Evolutionary conservation across 2,113 vertebrate genomes (phyloP).

Genomic region (Lota lota): DNA sequence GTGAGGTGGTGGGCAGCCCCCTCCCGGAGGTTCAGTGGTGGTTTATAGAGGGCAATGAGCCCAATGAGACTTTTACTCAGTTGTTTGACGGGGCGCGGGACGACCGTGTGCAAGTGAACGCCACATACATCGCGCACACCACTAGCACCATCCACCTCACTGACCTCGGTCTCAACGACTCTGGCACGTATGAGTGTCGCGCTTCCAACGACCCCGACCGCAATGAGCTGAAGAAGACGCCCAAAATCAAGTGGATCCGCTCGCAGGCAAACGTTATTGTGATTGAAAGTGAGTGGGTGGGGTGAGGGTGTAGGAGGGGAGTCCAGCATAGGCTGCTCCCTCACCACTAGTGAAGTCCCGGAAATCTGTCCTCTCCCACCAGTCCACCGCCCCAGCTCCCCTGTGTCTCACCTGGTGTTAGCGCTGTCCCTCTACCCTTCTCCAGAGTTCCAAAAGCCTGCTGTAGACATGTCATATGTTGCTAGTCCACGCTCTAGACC

Average conservation of each 20-base stretch:
- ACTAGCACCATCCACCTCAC: conserved; percentile 81
- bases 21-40: conserved; percentile 93
- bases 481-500: conserved; percentile 17
- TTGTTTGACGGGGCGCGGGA: conserved; percentile 85
- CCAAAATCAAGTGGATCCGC: conserved; percentile 95
- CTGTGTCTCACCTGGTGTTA: conserved; percentile 38
- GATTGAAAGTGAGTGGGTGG: conserved; percentile 88
- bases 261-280: conserved; percentile 93
- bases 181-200: conserved; percentile 89
- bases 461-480: conserved; percentile 32
- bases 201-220: conserved; percentile 95
- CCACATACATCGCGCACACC: conserved; percentile 84
- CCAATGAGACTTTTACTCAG: conserved; percentile 77
- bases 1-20: conserved; percentile 86
- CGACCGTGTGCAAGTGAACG: conserved; percentile 81
- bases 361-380: conserved; percentile 38
- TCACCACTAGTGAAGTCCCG: conserved; percentile 46
- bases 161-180: conserved; percentile 77
- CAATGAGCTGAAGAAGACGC: conserved; percentile 87
- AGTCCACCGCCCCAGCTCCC: conserved; percentile 43
- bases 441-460: conserved; percentile 20
- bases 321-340: conserved; percentile 25
- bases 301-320: conserved; percentile 34
- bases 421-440: conserved; percentile 32
- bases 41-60: conserved; percentile 80